A percentile compares a stretch with the other conserved stretches of the same genome.
Evolutionary conservation across 2,888 invertebrate genomes (phyloP).

Genomic region (Dorcus parallelipipedus): DNA sequence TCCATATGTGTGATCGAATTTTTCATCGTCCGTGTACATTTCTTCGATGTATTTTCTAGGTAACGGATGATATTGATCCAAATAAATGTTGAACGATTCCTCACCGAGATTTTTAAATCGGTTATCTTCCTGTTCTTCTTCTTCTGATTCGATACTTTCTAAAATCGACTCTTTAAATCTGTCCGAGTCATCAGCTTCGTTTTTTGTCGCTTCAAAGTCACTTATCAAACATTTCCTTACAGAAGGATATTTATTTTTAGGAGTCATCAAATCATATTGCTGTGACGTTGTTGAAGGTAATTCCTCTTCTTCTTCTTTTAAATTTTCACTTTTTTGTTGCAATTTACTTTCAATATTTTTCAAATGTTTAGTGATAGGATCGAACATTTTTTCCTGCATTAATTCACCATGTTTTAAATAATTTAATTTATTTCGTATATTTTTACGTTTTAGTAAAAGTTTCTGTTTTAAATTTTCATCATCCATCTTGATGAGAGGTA

Average conservation of each 20-base stretch:
- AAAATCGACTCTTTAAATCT: not conserved
- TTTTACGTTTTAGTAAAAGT: not conserved
- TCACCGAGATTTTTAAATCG: no score
- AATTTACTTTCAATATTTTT: no score
- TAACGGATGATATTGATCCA: no score
- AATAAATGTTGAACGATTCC: no score
- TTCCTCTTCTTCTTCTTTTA: not conserved
- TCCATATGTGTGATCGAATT: conserved; percentile 21
- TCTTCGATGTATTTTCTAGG: no score
- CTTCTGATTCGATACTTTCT: no score
- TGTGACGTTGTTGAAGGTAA: not conserved
- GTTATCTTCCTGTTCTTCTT: no score
- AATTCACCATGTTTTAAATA: conserved; percentile 5
- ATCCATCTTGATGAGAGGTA: not conserved
- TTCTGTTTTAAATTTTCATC: not conserved
- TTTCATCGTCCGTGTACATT: no score
- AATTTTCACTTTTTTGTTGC: not conserved
- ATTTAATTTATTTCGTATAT: not conserved
- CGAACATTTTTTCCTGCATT: not conserved
- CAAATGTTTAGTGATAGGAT: not conserved
- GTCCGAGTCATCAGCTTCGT: not conserved
- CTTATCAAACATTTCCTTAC: not conserved
- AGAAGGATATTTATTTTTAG: no score
- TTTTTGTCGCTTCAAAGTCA: not conserved
- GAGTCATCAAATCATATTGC: not conserved